Base-by-base conservation (phyloP, 1,140 invertebrate species). In the Goniozus legneri region DNA sequence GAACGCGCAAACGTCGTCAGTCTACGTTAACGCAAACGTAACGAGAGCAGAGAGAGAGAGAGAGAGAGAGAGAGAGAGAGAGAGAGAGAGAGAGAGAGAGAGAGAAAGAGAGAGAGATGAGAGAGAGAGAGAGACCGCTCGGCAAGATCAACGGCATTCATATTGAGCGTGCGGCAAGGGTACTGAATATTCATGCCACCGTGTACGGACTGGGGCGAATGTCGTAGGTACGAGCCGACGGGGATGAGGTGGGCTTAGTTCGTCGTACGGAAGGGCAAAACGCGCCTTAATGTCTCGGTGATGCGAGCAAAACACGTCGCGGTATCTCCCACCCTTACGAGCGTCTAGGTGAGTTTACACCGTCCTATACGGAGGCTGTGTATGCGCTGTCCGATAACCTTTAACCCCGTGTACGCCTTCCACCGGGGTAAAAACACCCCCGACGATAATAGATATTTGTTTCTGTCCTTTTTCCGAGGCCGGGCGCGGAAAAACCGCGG, bases 61-160 rank as follows among this genome's bases (percentile, higher is more conserved):
- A n/a, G n/a, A n/a, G n/a, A n/a, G n/a, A n/a, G n/a, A n/a, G n/a
- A n/a, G n/a, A n/a, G n/a, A n/a, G n/a, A n/a, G n/a, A n/a, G n/a
- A n/a, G n/a, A n/a, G n/a, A n/a, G n/a, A n/a, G n/a, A n/a, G n/a
- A n/a, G n/a, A n/a, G n/a, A n/a, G n/a, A n/a, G n/a, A n/a, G n/a
- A n/a, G n/a, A n/a, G n/a, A n/a, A n/a, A n/a, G n/a, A n/a, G n/a
- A n/a, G n/a, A n/a, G n/a, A 12, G 12, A 27, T 27, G 24, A 54
- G 60, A 67, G 54, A 57, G 53, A 64, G 56, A 47, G 54, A 50
- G 63, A 65, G 60, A 58, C 58, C 52, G 52, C 60, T 61, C 59
- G 62, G 62, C 60, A 68, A 72, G 66, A 71, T 69, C 65, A 68
- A 72, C 68, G 61, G 61, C 65, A 72, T 72, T 72, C 68, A 69